Conservation (phyloP, 2,888 invertebrate genomes). For the Mayetiola destructor region DNA sequence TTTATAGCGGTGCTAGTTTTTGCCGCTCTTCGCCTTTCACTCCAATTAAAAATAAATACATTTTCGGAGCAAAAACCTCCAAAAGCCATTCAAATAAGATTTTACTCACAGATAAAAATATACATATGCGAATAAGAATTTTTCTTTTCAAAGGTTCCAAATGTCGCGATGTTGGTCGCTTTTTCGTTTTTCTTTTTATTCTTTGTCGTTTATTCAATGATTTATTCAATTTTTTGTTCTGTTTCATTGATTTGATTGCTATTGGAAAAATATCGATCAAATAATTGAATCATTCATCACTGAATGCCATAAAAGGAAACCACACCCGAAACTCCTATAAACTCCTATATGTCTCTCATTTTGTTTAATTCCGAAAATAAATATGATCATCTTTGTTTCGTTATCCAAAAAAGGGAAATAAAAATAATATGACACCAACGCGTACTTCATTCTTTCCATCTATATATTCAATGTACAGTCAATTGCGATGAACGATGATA, state of each 20-base stretch:
- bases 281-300: neutral
- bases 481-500: neutral
- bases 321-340: constrained; percentile 11
- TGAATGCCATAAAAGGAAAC: neutral
- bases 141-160: no score
- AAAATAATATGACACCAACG: constrained; percentile 12
- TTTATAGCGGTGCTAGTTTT: neutral
- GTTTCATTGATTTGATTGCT: neutral
- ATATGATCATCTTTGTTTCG: neutral
- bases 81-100: no score
- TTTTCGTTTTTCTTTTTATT: neutral
- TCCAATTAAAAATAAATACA: no score
- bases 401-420: constrained; percentile 4
- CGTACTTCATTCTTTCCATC: neutral
- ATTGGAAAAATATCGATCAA: constrained; percentile 2
- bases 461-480: neutral
- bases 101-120: neutral
- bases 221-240: neutral
- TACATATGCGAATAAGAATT: no score
- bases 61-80: no score
- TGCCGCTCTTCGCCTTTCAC: neutral
- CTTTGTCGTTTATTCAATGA: neutral
- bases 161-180: no score
- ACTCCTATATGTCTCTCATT: neutral
- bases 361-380: neutral